Evolutionary conservation across 92 coral and sea anemone genomes (phyloP).

Genomic region (Parazoanthus darwini): DNA sequence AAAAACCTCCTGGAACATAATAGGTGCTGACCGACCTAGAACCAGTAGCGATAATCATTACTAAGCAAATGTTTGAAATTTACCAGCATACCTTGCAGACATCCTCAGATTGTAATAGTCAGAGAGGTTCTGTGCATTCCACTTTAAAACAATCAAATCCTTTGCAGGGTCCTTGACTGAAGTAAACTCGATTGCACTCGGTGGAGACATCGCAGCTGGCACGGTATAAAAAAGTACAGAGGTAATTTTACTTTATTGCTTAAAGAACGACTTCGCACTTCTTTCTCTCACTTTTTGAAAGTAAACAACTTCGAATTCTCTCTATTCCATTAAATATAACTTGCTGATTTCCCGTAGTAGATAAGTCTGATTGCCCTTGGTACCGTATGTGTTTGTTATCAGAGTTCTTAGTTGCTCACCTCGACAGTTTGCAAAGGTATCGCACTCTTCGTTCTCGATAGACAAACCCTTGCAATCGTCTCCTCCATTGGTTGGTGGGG

Average conservation of each 20-base stretch:
- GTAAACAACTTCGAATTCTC: too few relatives aligned
- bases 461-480: conserved; percentile 10
- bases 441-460: neutral
- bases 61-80: too few relatives aligned
- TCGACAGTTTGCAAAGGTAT: neutral
- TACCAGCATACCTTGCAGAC: neutral
- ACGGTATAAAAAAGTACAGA: neutral
- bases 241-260: too few relatives aligned
- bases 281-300: too few relatives aligned
- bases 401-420: conserved; percentile 1
- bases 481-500: conserved; percentile 23
- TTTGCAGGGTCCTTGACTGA: conserved; percentile 1
- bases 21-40: neutral
- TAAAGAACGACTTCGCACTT: too few relatives aligned
- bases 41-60: neutral
- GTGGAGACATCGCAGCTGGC: conserved; percentile 4
- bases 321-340: neutral
- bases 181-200: neutral
- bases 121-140: neutral
- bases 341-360: neutral
- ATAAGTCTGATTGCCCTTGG: too few relatives aligned
- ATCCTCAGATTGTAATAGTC: neutral
- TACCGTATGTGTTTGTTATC: neutral
- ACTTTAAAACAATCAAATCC: neutral
- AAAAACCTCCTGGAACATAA: neutral